Conservation (phyloP, 30 jellyfish, hydroid and myxozoan genomes). For the Catostylus mosaicus region DNA sequence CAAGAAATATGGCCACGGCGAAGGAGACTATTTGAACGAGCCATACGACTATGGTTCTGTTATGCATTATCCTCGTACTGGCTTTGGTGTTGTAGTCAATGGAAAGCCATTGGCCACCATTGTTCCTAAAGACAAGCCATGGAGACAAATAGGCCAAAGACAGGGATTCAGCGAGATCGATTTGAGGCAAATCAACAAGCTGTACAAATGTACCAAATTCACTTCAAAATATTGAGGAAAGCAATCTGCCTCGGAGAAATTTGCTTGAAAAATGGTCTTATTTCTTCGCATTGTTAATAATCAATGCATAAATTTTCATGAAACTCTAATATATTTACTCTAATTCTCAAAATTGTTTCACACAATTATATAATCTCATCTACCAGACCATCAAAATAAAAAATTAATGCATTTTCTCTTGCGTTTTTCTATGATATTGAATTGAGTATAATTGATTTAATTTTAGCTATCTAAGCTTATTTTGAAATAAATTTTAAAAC, state of each 20-base stretch:
- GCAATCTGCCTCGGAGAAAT: not conserved
- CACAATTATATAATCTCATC: too few relatives aligned
- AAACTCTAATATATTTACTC: too few relatives aligned
- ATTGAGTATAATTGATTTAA: too few relatives aligned
- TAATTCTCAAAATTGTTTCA: too few relatives aligned
- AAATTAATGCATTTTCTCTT: too few relatives aligned
- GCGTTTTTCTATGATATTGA: too few relatives aligned
- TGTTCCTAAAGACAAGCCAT: slow-evolving; percentile 40
- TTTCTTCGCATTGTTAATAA: too few relatives aligned
- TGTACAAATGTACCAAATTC: slow-evolving; percentile 23
- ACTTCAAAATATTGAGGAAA: slow-evolving; percentile 4
- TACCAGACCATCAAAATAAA: too few relatives aligned
- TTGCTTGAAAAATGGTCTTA: not conserved
- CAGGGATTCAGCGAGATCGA: slow-evolving; percentile 49
- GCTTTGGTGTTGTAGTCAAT: slow-evolving; percentile 22
- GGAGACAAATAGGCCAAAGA: slow-evolving; percentile 60
- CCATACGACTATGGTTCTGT: slow-evolving; percentile 64
- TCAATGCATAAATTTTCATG: too few relatives aligned
- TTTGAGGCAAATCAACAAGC: slow-evolving; percentile 59
- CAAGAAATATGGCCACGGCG: slow-evolving; percentile 51
- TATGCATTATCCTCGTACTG: slow-evolving; percentile 70
- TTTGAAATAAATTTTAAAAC: too few relatives aligned
- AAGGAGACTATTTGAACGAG: slow-evolving; percentile 53
- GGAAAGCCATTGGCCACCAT: slow-evolving; percentile 21
- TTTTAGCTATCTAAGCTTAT: too few relatives aligned